Evolutionary conservation across 2,888 invertebrate genomes (phyloP).

Genomic region (Congeria kusceri): DNA sequence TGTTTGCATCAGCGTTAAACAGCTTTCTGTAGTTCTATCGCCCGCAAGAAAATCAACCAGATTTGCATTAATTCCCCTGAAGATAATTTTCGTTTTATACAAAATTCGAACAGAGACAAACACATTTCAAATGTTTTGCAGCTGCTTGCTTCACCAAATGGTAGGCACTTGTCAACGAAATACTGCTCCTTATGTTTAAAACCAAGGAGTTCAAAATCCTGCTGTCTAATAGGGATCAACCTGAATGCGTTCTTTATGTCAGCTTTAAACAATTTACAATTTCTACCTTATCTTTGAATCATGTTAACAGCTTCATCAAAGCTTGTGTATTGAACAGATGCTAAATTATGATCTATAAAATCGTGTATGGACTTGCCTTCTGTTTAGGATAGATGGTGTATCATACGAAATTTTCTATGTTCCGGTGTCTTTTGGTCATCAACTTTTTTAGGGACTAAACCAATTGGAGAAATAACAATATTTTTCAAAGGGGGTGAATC

Average conservation of each 20-base stretch:
- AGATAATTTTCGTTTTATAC: slow-evolving; percentile 11
- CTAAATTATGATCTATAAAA: slow-evolving; percentile 34
- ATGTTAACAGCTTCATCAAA: slow-evolving; percentile 51
- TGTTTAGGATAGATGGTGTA: slow-evolving; percentile 47
- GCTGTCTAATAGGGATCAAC: slow-evolving; percentile 26
- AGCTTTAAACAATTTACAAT: slow-evolving; percentile 31
- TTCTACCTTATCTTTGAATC: slow-evolving; percentile 36
- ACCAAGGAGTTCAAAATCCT: slow-evolving; percentile 50
- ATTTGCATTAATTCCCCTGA: slow-evolving; percentile 11
- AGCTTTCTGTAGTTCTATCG: neutral
- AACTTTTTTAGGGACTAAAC: slow-evolving; percentile 49
- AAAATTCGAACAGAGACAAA: slow-evolving; percentile 54
- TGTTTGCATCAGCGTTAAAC: neutral
- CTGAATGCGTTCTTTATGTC: slow-evolving; percentile 48
- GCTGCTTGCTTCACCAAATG: slow-evolving; percentile 46
- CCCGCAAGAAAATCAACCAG: slow-evolving; percentile 32
- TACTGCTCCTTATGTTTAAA: slow-evolving; percentile 30
- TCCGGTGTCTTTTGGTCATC: no score
- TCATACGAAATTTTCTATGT: slow-evolving; percentile 47
- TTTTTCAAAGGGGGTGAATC: slow-evolving; percentile 6
- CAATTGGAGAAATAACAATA: slow-evolving; percentile 34
- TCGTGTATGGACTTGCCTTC: slow-evolving; percentile 37
- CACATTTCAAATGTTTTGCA: slow-evolving; percentile 54
- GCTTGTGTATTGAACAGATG: slow-evolving; percentile 52
- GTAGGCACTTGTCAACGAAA: slow-evolving; percentile 43